These are phyloP conservation scores for Bathynomus jamesi DNA, from an alignment of 1,140 invertebrate species.

Conservation along the genomic window DNA sequence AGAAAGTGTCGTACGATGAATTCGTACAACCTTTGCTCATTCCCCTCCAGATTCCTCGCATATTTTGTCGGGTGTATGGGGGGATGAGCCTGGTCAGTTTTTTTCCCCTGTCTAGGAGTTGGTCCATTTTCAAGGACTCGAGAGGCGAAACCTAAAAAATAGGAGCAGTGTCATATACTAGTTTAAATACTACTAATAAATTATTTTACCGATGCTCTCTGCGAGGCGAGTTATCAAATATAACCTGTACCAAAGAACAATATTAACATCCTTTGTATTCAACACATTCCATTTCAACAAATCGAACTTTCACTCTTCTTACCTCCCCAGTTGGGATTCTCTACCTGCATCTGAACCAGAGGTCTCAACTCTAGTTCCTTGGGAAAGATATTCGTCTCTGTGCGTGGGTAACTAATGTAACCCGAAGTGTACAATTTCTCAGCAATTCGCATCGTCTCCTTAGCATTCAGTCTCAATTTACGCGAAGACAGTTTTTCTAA, in stretches of 20 bases:
- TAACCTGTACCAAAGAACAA: too few relatives aligned
- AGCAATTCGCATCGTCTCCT: conserved; percentile 89
- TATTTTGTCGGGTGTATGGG: conserved; percentile 97
- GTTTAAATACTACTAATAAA: too few relatives aligned
- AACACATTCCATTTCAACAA: too few relatives aligned
- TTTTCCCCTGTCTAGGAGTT: conserved; percentile 85
- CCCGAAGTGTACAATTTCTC: conserved; percentile 89
- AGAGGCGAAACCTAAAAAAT: conserved; percentile 70
- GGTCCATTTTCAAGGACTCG: conserved; percentile 68
- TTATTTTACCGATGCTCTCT: too few relatives aligned
- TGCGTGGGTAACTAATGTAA: conserved; percentile 88
- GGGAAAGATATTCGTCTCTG: conserved; percentile 94
- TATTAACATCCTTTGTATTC: too few relatives aligned
- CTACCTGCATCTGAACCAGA: conserved; percentile 67
- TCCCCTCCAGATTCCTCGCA: conserved; percentile 51
- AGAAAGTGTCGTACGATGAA: conserved; percentile 94
- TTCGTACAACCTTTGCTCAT: conserved; percentile 87
- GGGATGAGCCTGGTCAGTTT: conserved; percentile 97
- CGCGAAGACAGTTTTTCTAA: conserved; percentile 56
- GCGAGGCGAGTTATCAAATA: too few relatives aligned
- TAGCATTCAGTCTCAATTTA: conserved; percentile 86
- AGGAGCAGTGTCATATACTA: too few relatives aligned
- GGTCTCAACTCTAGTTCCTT: conserved; percentile 72
- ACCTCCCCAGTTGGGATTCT: conserved; percentile 52
- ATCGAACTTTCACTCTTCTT: too few relatives aligned